Base-by-base conservation (phyloP, 2,113 vertebrate species). In the Phoenicopterus ruber region DNA sequence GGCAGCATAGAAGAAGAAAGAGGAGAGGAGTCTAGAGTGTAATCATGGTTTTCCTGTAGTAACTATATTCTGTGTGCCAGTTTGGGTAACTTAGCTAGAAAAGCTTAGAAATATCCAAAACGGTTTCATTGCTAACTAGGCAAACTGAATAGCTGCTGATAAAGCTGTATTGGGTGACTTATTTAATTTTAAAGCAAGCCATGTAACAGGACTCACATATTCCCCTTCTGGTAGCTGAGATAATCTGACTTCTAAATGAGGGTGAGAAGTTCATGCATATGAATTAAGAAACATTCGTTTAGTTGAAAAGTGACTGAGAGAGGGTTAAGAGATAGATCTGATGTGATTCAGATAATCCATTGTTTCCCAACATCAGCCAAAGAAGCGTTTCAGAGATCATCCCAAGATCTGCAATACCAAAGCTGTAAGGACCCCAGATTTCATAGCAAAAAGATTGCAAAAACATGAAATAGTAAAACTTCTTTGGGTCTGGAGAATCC, bases 201-300 rank as follows among this genome's bases (percentile, higher is more conserved):
- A 59, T 73, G 57, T 85, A 82, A 76, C 15, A 76, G 57, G 40
- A 76, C 49, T 94, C 66, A 22, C 13, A 32, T 61, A 82, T 77
- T 87, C 18, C 22, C 21, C 31, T 90, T 93, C 73, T 82, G 73
- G 66, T 74, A 73, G 61, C 44, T 95, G 82, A 91, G 73, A 83
- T 90, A 92, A 92, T 90, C 71, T 69, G 74, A 90, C 49, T 95
- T 88, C 57, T 67, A 49, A 92, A 85, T 72, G 44, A 90, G 19
- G 10, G 20, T 52, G 58, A 87, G 49, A 91, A 85, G 66, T 36
- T 94, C 84, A 94, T 65, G 44, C 38, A 79, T 85, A 90, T 69
- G 54, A 87, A 74, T 78, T 69, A 71, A 91, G 57, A 85, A 89
- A 88, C 17, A 73, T 82, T 89, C 87, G 17, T 80, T 87, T 91